These are phyloP conservation scores for Cynodonichthys magdalenae DNA, from an alignment of 2,797 vertebrate genomes.

Conservation along the genomic window DNA sequence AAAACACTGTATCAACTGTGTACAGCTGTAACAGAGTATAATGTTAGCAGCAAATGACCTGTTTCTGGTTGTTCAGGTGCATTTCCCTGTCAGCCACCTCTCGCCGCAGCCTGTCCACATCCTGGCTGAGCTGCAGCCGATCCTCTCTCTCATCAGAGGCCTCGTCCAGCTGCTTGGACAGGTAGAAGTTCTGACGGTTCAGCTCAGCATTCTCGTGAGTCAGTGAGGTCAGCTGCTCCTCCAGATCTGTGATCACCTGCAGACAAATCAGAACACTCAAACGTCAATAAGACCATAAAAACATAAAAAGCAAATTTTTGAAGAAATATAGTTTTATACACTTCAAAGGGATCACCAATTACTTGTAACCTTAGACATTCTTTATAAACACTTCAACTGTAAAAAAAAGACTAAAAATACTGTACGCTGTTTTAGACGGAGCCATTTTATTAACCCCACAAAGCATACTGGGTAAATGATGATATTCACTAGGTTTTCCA, in stretches of 20 bases:
- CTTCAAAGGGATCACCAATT: no score
- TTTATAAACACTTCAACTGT: no score
- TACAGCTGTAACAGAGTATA: background rate
- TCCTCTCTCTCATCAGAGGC: conserved; percentile 92
- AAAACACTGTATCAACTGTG: no score
- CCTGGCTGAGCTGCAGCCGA: conserved; percentile 90
- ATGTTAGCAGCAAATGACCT: conserved; percentile 71
- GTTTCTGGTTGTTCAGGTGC: conserved; percentile 98
- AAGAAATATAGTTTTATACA: background rate
- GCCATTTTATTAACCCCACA: no score
- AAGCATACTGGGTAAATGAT: no score
- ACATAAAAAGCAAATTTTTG: background rate
- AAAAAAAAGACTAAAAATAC: no score
- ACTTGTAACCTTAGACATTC: no score
- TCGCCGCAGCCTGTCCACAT: conserved; percentile 92
- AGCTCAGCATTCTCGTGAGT: conserved; percentile 95
- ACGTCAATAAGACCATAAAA: background rate
- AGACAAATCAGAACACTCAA: conserved; percentile 1
- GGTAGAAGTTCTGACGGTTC: conserved; percentile 98
- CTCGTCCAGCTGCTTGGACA: conserved; percentile 97
- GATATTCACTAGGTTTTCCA: no score
- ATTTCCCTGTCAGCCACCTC: conserved; percentile 97
- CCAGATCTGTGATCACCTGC: conserved; percentile 96
- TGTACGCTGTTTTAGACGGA: no score
- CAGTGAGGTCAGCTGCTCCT: conserved; percentile 94